Conservation (phyloP, 23 tunicate genomes). For the Styela clava region DNA sequence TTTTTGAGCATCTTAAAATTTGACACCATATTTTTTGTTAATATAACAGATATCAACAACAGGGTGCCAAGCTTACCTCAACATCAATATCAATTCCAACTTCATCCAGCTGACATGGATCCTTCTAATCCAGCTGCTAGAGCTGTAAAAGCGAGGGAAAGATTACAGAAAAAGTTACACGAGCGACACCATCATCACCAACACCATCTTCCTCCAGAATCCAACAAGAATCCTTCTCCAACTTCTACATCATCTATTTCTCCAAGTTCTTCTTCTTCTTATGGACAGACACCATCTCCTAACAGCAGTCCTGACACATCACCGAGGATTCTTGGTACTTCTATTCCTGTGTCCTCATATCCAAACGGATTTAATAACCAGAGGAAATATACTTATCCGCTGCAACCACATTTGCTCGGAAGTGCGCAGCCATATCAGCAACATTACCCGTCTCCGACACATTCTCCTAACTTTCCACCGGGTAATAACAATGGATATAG, state of each 20-base stretch:
- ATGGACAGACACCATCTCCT: constrained; percentile 23
- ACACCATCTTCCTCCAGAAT: background rate
- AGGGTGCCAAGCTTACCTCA: background rate
- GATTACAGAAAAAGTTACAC: constrained; percentile 20
- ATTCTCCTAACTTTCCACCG: background rate
- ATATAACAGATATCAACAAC: background rate
- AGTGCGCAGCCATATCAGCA: background rate
- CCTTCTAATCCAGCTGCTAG: background rate
- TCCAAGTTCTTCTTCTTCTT: constrained; percentile 42
- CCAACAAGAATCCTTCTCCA: constrained; percentile 8
- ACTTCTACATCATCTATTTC: constrained; percentile 34
- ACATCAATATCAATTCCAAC: constrained; percentile 25
- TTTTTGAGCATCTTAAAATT: background rate
- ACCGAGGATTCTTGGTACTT: background rate
- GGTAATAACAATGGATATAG: constrained; percentile 1
- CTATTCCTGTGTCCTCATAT: background rate
- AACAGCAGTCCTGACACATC: constrained; percentile 38
- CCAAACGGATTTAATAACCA: constrained; percentile 5
- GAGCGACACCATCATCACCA: constrained; percentile 5
- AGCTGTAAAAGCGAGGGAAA: constrained; percentile 8
- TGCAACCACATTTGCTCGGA: constrained; percentile 4
- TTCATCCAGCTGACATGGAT: constrained; percentile 4
- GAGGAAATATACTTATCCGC: background rate
- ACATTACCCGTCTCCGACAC: background rate
- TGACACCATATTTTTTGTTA: no score